These are phyloP conservation scores for Cichlasoma orientale DNA, from an alignment of 2,797 vertebrate species.

Conservation along the genomic window DNA sequence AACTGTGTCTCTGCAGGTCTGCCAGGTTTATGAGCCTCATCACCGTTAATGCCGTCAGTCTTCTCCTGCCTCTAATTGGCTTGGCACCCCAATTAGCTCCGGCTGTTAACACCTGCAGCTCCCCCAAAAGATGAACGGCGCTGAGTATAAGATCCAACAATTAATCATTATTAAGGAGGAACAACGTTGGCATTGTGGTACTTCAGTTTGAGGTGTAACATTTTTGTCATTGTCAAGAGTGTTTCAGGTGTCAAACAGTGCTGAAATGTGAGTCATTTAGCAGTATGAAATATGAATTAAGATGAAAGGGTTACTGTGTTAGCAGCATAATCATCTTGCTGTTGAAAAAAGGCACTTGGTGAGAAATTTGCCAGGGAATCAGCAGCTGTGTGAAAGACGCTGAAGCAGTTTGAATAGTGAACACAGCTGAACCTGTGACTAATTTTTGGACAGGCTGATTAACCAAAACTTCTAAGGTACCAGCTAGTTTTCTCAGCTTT, in stretches of 20 bases:
- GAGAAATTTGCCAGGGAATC: constrained; percentile 42
- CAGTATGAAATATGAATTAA: constrained; percentile 69
- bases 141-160: constrained; percentile 49
- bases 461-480: background rate
- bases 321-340: constrained; percentile 21
- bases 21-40: constrained; percentile 64
- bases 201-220: constrained; percentile 62
- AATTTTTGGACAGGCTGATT: background rate
- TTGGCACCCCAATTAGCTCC: constrained; percentile 73
- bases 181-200: constrained; percentile 40
- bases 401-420: constrained; percentile 11
- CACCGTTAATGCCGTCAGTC: constrained; percentile 60
- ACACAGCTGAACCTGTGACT: constrained; percentile 9
- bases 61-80: constrained; percentile 73
- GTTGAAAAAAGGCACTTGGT: constrained; percentile 49
- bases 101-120: constrained; percentile 78
- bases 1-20: constrained; percentile 66
- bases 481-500: background rate
- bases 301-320: constrained; percentile 35
- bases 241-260: constrained; percentile 68
- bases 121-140: constrained; percentile 54
- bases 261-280: constrained; percentile 69
- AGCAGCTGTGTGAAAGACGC: constrained; percentile 31
- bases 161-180: constrained; percentile 59
- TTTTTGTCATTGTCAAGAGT: constrained; percentile 48